These are phyloP conservation scores for Glyptemys insculpta DNA, from an alignment of 2,797 vertebrate genomes.

Conservation along the genomic window DNA sequence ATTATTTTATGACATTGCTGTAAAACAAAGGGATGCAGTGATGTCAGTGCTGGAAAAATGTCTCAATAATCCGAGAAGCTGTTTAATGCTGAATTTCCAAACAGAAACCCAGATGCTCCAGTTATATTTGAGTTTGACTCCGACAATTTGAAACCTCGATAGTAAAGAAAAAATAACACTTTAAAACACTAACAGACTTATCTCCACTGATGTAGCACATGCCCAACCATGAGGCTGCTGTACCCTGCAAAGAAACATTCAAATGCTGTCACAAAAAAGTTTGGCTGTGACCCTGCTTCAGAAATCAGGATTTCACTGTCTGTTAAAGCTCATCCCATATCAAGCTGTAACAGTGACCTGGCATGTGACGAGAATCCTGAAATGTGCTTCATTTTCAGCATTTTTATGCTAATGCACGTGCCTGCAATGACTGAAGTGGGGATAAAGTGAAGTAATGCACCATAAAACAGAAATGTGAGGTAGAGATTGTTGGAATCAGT, in stretches of 20 bases:
- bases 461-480: not conserved
- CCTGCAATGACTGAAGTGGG: rapidly evolving
- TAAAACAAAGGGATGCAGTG: not conserved
- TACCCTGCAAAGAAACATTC: not conserved
- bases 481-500: not conserved
- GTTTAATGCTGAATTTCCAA: not conserved
- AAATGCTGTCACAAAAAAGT: not conserved
- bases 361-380: not conserved
- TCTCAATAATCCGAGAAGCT: not conserved
- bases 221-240: not conserved
- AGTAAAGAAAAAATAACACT: not conserved
- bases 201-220: not conserved
- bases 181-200: not conserved
- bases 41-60: not conserved
- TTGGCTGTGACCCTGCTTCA: not conserved
- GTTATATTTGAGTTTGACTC: not conserved
- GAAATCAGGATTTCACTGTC: not conserved
- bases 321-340: not conserved
- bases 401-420: rapidly evolving
- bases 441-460: not conserved
- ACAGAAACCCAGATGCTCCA: not conserved
- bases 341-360: not conserved
- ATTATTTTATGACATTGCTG: not conserved
- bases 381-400: rapidly evolving
- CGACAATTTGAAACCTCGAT: not conserved